Evolutionary conservation across 2,113 vertebrate genomes (phyloP).

Genomic region (Chaetorhynchus papuensis): DNA sequence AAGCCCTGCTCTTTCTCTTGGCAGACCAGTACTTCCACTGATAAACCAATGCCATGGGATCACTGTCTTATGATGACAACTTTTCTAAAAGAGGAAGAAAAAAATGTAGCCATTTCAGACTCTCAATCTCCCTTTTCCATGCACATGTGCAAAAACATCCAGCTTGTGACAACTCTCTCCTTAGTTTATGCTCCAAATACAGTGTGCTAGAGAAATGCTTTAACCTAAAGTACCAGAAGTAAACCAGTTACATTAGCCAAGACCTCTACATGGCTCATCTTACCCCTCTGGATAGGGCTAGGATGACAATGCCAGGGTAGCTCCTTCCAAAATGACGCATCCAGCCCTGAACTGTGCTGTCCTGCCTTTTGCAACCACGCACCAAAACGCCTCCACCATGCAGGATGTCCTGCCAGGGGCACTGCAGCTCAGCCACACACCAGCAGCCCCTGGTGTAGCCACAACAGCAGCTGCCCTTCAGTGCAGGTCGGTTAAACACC

Average conservation of each 20-base stretch:
- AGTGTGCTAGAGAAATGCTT: neutral
- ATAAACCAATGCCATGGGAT: neutral
- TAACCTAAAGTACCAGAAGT: neutral
- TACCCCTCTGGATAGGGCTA: neutral
- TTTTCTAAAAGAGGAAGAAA: neutral
- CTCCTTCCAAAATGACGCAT: neutral
- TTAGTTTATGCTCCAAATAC: neutral
- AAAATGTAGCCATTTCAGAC: neutral
- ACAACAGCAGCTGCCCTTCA: neutral
- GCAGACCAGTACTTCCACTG: neutral
- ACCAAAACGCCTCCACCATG: rapidly evolving
- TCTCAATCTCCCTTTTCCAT: neutral
- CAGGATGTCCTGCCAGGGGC: neutral
- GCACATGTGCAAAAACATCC: rapidly evolving
- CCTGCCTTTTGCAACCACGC: neutral
- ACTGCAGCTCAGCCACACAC: neutral
- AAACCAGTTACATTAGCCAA: neutral
- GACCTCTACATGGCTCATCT: rapidly evolving
- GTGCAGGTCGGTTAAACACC: neutral
- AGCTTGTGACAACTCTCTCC: neutral
- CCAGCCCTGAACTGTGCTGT: neutral
- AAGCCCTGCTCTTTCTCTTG: neutral
- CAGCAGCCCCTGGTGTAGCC: neutral
- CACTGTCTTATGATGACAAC: neutral
- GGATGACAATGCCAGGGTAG: neutral